These are phyloP conservation scores for Sapayoa aenigma DNA, from an alignment of 2,113 vertebrate genomes.

Conservation along the genomic window DNA sequence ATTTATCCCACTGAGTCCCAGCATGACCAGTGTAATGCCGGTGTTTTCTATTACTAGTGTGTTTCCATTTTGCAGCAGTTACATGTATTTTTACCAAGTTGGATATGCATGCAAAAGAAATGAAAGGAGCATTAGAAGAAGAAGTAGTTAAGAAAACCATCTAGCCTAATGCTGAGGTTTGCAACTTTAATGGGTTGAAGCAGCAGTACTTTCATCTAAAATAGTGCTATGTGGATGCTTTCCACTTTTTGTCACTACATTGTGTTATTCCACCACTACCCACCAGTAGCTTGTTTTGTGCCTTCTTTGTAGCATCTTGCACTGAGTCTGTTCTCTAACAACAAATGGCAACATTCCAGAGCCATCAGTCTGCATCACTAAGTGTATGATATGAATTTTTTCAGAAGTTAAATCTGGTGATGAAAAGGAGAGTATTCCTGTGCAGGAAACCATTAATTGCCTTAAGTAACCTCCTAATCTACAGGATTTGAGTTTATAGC, in stretches of 20 bases:
- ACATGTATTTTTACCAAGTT: not conserved
- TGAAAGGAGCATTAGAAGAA: not conserved
- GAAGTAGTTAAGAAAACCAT: not conserved
- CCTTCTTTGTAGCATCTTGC: not conserved
- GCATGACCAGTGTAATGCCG: not conserved
- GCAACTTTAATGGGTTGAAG: not conserved
- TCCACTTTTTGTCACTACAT: not conserved
- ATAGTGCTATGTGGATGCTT: not conserved
- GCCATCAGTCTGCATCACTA: conserved; percentile 43
- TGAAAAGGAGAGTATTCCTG: not conserved
- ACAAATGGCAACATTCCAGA: not conserved
- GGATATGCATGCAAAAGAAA: not conserved
- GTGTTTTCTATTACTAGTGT: not conserved
- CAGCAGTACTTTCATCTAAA: not conserved
- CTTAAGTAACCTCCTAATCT: not conserved
- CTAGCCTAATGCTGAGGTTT: not conserved
- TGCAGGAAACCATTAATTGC: not conserved
- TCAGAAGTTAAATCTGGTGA: conserved; percentile 74
- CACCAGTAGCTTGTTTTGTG: not conserved
- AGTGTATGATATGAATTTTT: conserved; percentile 62
- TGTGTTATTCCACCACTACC: not conserved
- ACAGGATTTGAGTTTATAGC: not conserved
- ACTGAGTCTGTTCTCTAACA: conserved; percentile 6
- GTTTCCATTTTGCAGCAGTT: not conserved
- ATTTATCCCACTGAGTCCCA: not conserved